Evolutionary conservation across 2,797 vertebrate genomes (phyloP).

Genomic region (Semotilus atromaculatus): DNA sequence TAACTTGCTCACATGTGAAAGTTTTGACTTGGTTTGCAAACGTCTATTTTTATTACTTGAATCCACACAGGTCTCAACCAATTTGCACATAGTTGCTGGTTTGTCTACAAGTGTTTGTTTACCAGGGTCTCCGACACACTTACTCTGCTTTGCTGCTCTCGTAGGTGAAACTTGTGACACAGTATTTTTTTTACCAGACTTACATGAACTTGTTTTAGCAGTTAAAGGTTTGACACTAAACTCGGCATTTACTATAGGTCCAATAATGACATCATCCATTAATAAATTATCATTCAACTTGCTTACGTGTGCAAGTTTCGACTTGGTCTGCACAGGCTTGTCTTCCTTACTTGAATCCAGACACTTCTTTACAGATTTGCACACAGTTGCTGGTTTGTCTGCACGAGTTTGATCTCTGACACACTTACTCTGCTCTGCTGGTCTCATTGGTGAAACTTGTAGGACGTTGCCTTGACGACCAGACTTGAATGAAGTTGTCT

Average conservation of each 20-base stretch:
- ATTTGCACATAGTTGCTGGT: neutral
- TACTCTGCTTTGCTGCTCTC: too few relatives aligned
- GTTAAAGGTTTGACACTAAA: too few relatives aligned
- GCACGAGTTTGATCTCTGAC: too few relatives aligned
- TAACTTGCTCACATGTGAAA: accelerated
- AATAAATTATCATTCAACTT: neutral
- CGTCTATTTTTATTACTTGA: neutral
- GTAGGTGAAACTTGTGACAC: too few relatives aligned
- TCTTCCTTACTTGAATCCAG: too few relatives aligned
- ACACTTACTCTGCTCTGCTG: neutral
- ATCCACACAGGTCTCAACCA: neutral
- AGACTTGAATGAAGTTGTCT: too few relatives aligned
- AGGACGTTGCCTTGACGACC: accelerated
- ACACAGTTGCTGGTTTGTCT: too few relatives aligned
- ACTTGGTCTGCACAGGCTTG: neutral
- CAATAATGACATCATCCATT: neutral
- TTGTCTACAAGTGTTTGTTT: too few relatives aligned
- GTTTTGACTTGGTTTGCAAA: neutral
- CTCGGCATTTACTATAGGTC: neutral
- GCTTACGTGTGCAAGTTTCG: neutral
- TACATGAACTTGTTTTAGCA: too few relatives aligned
- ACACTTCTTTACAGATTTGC: too few relatives aligned
- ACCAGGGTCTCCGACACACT: too few relatives aligned
- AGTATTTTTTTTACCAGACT: too few relatives aligned
- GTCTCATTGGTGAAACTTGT: neutral